Evolutionary conservation across 2,113 vertebrate species (phyloP), one percentile per base, ranked within the genome.

Genomic region (Acanthisitta chloris): DNA sequence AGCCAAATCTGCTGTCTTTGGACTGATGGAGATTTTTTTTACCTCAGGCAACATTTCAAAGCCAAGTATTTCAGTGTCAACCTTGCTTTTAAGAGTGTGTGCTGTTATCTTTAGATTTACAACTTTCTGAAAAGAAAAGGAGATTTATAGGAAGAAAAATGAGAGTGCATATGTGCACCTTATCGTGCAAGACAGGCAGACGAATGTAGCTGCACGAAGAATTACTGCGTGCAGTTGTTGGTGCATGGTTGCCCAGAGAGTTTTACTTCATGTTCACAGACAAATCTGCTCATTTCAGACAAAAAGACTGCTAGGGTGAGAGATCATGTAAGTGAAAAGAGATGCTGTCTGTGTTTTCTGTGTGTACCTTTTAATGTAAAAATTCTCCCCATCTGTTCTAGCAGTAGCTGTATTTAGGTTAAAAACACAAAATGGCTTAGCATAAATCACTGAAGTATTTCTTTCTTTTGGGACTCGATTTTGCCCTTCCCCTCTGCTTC

Each of bases 141-240:
- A 93, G 74, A 92, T 93, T 95, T 90, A 96, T 73, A 90, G 96
- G 67, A 81, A 92, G 88, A 95, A 94, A 92, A 83, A 94, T 31
- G 69, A 92, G 81, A 57, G 88, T 34, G 80, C 67, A 64, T 86
- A 66, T 74, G 51, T 13, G 17, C 80, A 94, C 86, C 88, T 88
- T 91, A 88, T 92, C 93, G 72, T 59, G 55, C 55, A 62, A 52
- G 82, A 81, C 85, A 96, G 69, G 71, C 67, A 69, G 93, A 54
- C 78, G 90, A 59, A 93, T 1, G 4, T 14, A 90, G 57, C 92
- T 82, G 36, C 28, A 18, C 1, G 19, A 91, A 89, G 80, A 92
- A 92, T 88, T 90, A 92, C 59, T 78, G 90, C 45, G 12, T 48
- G 65, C 5, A 15, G 67, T n/a, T 77, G 84, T 65, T 81, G 79